Evolutionary conservation across 2,797 vertebrate species (phyloP).

Genomic region (Orientallactaga sibirica): DNA sequence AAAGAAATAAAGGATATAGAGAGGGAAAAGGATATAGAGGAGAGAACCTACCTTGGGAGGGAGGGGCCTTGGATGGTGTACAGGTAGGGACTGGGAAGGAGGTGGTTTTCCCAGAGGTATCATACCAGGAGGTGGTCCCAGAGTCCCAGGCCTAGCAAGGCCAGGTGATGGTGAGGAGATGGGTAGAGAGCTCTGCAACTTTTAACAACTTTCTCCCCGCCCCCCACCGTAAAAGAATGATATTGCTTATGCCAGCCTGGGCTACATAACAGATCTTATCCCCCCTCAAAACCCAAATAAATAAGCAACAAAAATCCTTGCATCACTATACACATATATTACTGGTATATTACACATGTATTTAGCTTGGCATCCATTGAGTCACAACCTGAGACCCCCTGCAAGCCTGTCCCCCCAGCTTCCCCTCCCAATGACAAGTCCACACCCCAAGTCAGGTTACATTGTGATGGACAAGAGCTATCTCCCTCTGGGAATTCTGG

Average conservation of each 20-base stretch:
- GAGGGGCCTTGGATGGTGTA: too few species aligned
- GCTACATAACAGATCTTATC: not conserved
- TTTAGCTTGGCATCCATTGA: conserved; percentile 16
- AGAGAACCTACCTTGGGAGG: too few species aligned
- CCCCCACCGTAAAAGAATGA: not conserved
- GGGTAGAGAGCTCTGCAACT: too few species aligned
- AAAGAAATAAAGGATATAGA: too few species aligned
- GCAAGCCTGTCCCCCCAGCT: not conserved
- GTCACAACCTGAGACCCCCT: not conserved
- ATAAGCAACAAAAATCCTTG: not conserved
- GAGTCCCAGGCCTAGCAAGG: too few species aligned
- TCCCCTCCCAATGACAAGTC: conserved; percentile 31
- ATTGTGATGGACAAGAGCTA: conserved; percentile 72
- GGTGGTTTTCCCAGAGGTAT: too few species aligned
- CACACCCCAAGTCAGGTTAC: conserved; percentile 39
- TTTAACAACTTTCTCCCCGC: too few species aligned
- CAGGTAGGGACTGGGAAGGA: too few species aligned
- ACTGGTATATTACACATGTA: not conserved
- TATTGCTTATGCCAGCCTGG: conserved; percentile 9
- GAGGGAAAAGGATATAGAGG: too few species aligned
- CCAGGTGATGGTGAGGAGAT: too few species aligned
- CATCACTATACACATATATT: conserved; percentile 1
- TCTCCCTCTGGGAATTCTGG: conserved; percentile 75
- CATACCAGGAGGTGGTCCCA: too few species aligned
- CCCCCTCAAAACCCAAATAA: not conserved